These are phyloP conservation scores for Sebastiscus albofasciatus DNA, from an alignment of 2,797 vertebrate genomes.

Conservation along the genomic window DNA sequence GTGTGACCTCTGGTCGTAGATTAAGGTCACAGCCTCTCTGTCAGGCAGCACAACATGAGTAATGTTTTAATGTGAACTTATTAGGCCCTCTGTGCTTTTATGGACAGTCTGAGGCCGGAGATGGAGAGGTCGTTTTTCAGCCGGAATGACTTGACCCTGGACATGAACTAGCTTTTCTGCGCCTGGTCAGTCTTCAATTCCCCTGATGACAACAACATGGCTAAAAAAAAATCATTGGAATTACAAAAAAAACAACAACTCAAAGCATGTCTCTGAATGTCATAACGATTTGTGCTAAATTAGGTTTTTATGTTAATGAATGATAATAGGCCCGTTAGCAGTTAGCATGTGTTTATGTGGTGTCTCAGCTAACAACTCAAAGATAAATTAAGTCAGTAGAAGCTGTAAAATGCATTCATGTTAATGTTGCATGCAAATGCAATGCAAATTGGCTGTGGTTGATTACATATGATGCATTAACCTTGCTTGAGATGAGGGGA, in stretches of 20 bases:
- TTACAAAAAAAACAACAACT: neutral
- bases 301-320: neutral
- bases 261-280: neutral
- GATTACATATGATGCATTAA: neutral
- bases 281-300: neutral
- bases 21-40: conserved; percentile 66
- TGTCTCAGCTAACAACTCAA: neutral
- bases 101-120: conserved; percentile 44
- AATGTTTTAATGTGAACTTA: conserved; percentile 69
- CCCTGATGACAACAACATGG: neutral
- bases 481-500: neutral
- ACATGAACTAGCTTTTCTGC: conserved; percentile 16
- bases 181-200: conserved; percentile 11
- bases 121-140: conserved; percentile 47
- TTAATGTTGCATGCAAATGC: neutral
- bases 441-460: neutral
- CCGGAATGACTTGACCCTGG: conserved; percentile 29
- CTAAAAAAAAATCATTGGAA: neutral
- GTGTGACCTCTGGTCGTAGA: conserved; percentile 66
- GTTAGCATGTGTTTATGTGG: neutral
- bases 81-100: conserved; percentile 33
- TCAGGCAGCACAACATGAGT: conserved; percentile 64
- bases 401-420: neutral
- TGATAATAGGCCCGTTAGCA: neutral
- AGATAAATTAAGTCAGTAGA: neutral